These are phyloP conservation scores for Barnardius zonarius DNA, from an alignment of 2,113 vertebrate genomes.

Conservation along the genomic window DNA sequence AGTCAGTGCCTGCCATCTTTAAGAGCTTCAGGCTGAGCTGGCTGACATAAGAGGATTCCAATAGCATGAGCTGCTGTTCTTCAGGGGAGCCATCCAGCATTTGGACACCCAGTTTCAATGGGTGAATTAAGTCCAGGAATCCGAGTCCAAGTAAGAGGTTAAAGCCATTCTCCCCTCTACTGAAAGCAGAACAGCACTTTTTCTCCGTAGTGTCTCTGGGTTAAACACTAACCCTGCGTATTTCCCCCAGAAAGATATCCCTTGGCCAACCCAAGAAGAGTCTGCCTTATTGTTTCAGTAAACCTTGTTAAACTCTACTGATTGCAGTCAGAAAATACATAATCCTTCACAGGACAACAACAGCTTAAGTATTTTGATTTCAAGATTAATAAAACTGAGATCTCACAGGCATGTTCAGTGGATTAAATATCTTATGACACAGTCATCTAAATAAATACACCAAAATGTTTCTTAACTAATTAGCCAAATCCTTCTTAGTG, in stretches of 20 bases:
- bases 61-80: neutral
- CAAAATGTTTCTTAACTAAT: neutral
- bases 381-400: neutral
- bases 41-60: neutral
- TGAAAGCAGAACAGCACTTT: neutral
- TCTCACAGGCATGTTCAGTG: neutral
- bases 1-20: neutral
- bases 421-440: neutral
- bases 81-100: neutral
- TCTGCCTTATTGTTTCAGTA: neutral
- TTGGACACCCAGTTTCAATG: neutral
- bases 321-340: neutral
- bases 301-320: neutral
- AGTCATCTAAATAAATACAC: neutral
- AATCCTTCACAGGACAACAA: neutral
- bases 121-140: neutral
- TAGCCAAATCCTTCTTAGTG: neutral
- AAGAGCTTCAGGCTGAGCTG: neutral
- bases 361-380: neutral
- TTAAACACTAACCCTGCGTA: neutral
- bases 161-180: neutral
- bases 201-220: neutral
- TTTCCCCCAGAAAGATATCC: neutral
- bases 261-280: neutral
- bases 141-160: neutral